Evolutionary conservation across 2,888 invertebrate species (phyloP).

Genomic region (Eupithecia vulgata): DNA sequence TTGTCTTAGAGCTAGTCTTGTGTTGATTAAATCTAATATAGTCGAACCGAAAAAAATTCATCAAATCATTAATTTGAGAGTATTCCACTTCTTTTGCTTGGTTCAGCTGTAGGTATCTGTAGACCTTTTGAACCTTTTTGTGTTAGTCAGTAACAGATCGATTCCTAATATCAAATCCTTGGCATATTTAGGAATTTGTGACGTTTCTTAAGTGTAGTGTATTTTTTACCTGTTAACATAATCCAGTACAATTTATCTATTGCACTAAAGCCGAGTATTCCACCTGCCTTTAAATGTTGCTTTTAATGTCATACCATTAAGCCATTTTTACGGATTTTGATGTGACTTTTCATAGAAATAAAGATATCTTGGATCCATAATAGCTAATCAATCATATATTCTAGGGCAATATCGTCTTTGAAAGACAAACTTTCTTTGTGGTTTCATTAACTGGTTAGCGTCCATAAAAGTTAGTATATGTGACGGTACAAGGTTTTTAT

Average conservation of each 20-base stretch:
- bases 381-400: background rate
- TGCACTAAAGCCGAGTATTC: background rate
- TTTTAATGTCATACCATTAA: background rate
- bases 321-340: background rate
- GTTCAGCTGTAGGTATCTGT: conserved; percentile 17
- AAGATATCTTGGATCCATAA: background rate
- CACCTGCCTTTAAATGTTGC: background rate
- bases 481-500: background rate
- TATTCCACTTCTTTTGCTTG: conserved; percentile 13
- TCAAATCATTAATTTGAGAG: conserved; percentile 9
- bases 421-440: background rate
- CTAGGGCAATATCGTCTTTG: background rate
- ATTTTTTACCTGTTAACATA: background rate
- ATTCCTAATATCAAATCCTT: background rate
- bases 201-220: background rate
- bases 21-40: background rate
- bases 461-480: background rate
- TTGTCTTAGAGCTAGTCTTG: background rate
- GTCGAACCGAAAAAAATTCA: too few species aligned
- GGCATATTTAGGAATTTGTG: background rate
- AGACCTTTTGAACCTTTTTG: background rate
- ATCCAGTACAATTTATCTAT: background rate
- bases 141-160: background rate
- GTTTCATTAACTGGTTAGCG: background rate
- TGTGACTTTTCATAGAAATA: background rate